Evolutionary conservation across 2,797 vertebrate genomes (phyloP).

Genomic region (Sebastes oblongus): DNA sequence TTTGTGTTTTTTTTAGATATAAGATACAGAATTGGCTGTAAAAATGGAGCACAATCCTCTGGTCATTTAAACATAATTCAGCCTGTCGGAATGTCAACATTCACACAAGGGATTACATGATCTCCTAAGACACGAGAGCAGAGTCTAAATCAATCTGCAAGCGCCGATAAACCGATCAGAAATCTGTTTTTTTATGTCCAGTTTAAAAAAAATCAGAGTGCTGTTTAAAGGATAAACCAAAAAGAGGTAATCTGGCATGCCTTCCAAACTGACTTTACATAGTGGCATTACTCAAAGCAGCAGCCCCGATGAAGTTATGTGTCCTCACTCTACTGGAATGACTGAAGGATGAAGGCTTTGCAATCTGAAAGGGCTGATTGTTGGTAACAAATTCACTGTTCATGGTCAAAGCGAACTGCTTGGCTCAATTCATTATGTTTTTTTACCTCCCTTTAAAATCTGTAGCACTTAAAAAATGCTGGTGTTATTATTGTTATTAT

Average conservation of each 20-base stretch:
- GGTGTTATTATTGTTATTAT: background rate
- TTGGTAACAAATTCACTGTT: conserved; percentile 21
- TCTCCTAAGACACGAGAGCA: background rate
- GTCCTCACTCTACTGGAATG: conserved; percentile 65
- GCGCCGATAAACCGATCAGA: background rate
- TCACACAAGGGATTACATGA: background rate
- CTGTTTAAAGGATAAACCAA: conserved; percentile 37
- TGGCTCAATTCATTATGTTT: background rate
- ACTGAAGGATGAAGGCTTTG: conserved; percentile 65
- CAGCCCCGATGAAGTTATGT: conserved; percentile 57
- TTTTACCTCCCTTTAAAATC: background rate
- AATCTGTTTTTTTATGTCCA: conserved; percentile 17
- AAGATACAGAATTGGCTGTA: background rate
- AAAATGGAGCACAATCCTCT: background rate
- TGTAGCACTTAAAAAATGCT: background rate
- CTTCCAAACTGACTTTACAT: conserved; percentile 64
- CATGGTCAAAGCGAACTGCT: conserved; percentile 16
- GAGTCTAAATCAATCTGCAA: conserved; percentile 39
- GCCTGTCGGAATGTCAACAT: background rate
- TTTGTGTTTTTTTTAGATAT: background rate
- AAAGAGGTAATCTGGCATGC: conserved; percentile 47
- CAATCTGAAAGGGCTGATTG: conserved; percentile 46
- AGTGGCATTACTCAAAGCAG: conserved; percentile 52
- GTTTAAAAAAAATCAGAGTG: background rate
- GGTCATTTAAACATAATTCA: background rate